A percentile compares a stretch with the other conserved stretches of the same genome.
phyloP scores from a whole-genome alignment of 2,888 invertebrate species.

The Melipona beecheii region DNA sequence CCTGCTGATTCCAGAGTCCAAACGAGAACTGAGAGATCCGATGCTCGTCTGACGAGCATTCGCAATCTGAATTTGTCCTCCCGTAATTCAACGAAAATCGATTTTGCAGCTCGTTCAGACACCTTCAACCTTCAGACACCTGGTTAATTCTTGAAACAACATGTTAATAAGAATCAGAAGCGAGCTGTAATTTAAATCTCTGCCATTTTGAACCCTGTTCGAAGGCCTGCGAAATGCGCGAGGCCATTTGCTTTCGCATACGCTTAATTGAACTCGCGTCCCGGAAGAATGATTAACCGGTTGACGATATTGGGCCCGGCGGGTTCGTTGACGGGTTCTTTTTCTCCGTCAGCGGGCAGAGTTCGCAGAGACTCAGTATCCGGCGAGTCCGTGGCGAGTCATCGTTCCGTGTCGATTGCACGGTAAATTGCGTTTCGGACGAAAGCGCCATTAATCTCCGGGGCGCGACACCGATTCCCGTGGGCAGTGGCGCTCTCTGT shows the following conservation, averaged over 20 bases:
- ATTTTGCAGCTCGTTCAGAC: too few relatives aligned
- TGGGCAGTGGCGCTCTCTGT: conserved; percentile 38
- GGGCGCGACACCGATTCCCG: conserved; percentile 58
- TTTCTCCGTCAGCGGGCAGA: conserved; percentile 37
- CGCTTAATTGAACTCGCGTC: background rate
- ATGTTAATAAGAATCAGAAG: background rate
- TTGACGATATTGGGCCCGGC: conserved; percentile 16
- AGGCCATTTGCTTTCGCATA: background rate
- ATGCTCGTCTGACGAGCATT: background rate
- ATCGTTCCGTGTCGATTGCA: conserved; percentile 68
- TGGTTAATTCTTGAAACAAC: too few relatives aligned
- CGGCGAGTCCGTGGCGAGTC: conserved; percentile 54
- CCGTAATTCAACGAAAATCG: background rate
- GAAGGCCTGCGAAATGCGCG: background rate
- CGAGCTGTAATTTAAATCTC: background rate
- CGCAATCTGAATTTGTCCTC: background rate
- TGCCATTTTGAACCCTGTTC: background rate
- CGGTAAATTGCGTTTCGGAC: conserved; percentile 70
- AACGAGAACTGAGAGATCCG: background rate
- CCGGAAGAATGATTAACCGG: conserved; percentile 35
- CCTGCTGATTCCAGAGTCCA: background rate
- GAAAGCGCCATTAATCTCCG: conserved; percentile 68
- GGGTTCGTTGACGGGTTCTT: conserved; percentile 20
- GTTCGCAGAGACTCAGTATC: conserved; percentile 23
- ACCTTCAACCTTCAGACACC: too few relatives aligned